Percentiles rank a stretch among this genome's conserved stretches.
Evolutionary conservation across 2,888 invertebrate species (phyloP).

Genomic region (Saturnia japonica): DNA sequence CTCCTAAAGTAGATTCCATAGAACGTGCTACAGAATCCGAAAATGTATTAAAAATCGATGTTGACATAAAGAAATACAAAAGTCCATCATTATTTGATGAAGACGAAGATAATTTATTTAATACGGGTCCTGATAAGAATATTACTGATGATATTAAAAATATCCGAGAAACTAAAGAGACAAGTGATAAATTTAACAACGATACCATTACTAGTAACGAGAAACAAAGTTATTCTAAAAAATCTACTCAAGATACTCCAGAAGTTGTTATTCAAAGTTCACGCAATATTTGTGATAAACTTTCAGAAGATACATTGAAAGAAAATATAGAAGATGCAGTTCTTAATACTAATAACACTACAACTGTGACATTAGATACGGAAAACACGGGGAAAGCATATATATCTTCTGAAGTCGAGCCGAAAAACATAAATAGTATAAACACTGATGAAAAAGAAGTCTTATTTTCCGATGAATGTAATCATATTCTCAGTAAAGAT

Average conservation of each 20-base stretch:
- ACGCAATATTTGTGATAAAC: not conserved
- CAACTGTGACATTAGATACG: constrained; percentile 9
- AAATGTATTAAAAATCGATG: not conserved
- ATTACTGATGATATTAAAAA: not conserved
- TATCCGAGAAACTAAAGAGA: not conserved
- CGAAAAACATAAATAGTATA: constrained; percentile 20
- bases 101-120: constrained; percentile 49
- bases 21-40: not conserved
- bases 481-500: constrained; percentile 28
- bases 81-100: constrained; percentile 58
- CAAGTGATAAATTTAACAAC: not conserved
- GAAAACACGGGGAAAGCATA: not conserved
- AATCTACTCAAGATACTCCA: not conserved
- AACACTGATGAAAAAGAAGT: constrained; percentile 25
- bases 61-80: constrained; percentile 24
- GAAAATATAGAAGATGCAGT: not conserved
- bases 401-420: not conserved
- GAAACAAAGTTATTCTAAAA: not conserved
- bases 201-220: not conserved
- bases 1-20: not conserved
- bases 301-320: not conserved
- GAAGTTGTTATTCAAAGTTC: not conserved
- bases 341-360: constrained; percentile 2
- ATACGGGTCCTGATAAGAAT: not conserved
- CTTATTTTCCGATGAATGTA: constrained; percentile 26